Conservation (phyloP, 2,797 vertebrate species). For the Tympanoctomys barrerae region DNA sequence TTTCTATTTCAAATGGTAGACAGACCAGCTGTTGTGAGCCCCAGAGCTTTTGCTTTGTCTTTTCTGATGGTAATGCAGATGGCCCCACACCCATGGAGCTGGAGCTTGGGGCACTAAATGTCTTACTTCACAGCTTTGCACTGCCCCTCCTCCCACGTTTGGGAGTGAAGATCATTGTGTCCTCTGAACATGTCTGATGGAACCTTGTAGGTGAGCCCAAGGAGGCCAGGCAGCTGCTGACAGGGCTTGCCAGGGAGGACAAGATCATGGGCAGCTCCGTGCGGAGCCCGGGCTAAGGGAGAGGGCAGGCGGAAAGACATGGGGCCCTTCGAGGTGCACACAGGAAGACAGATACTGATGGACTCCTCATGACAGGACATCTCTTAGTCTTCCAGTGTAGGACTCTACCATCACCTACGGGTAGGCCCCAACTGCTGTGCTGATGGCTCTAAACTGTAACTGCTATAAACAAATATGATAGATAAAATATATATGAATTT, state of each 20-base stretch:
- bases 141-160: neutral
- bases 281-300: neutral
- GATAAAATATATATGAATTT: neutral
- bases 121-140: neutral
- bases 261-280: neutral
- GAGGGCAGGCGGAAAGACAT: neutral
- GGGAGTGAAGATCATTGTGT: constrained; percentile 45
- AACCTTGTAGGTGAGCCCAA: constrained; percentile 60
- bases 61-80: neutral
- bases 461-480: neutral
- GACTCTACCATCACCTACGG: neutral
- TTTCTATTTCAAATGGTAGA: neutral
- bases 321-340: neutral
- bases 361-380: neutral
- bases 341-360: constrained; percentile 14
- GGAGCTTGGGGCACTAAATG: constrained; percentile 12
- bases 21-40: neutral
- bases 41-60: neutral
- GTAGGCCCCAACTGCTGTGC: neutral
- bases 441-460: neutral
- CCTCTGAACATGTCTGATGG: constrained; percentile 17
- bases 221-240: constrained; percentile 79
- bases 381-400: neutral
- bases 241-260: neutral
- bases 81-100: neutral